Evolutionary conservation across 2,888 invertebrate species (phyloP), one percentile per base, ranked within the genome.

Genomic region (Drosophila tanythrix): DNA sequence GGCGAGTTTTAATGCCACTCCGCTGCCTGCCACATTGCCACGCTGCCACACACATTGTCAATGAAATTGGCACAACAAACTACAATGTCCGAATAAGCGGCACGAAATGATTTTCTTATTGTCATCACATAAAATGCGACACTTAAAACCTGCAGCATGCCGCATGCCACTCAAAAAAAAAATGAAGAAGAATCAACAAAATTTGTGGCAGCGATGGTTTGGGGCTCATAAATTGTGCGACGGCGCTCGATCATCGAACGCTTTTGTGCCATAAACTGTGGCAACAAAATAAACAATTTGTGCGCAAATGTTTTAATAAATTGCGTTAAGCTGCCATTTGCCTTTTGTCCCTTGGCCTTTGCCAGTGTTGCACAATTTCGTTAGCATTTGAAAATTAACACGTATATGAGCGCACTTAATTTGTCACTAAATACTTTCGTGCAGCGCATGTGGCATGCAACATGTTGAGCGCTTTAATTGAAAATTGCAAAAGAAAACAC

Each of bases 281-380:
- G 70, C 79, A 78, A 86, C 89, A 89, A 82, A 89, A 87, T 82
- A 81, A 89, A 88, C 89, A 85, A 86, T 85, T 85, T 88, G 83
- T 88, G 72, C 56, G 57, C 74, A 73, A 85, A 73, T 86, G 88
- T 62, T 82, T 46, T 74, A 86, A 86, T 86, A 86, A 86, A 87
- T 83, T 86, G 84, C 83, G 80, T 83, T 83, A 83, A 85, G 88
- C 86, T 71, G 6, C 29, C n/a, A 25, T 36, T 53, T 6, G 11
- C 27, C 18, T 13, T n/a, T 40, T 27, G 15, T 21, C n/a, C 25
- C 8, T 25, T 31, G 15, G 8, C 29, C 36, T 83, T 68, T 83
- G n/a, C 35, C 46, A 46, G 46, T 46, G 46, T 27, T 36, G 25
- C 56, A 66, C 43, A 56, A 33, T 31, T 21, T 2, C 21, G 33